Percentiles rank a stretch among this genome's conserved stretches.
phyloP scores from a whole-genome alignment of 2,888 invertebrate species.

The Microctonus hyperodae region DNA sequence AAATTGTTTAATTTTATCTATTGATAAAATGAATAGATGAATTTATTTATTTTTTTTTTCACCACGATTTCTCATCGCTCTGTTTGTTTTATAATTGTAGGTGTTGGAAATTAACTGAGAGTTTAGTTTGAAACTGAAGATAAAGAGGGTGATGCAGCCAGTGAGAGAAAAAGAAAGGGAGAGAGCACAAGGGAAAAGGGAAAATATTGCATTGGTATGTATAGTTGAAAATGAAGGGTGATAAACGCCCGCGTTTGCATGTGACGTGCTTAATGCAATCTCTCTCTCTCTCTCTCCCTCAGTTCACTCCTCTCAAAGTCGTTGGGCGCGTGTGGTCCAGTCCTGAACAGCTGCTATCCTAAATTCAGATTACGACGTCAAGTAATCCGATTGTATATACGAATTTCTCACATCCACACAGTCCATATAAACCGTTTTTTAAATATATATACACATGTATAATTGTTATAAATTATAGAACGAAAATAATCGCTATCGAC shows the following conservation, averaged over 20 bases:
- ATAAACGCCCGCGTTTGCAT: slow-evolving; percentile 42
- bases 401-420: not conserved
- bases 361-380: slow-evolving; percentile 33
- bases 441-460: not conserved
- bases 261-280: slow-evolving; percentile 42
- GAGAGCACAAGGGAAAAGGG: slow-evolving; percentile 22
- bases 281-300: slow-evolving; percentile 6
- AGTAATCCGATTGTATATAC: slow-evolving; percentile 29
- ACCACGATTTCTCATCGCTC: not conserved
- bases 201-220: slow-evolving; percentile 22
- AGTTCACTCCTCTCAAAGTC: slow-evolving; percentile 31
- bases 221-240: slow-evolving; percentile 35
- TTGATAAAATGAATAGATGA: too few species aligned
- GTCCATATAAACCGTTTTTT: too few species aligned
- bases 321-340: slow-evolving; percentile 20
- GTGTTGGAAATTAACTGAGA: not conserved
- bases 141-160: not conserved
- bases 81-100: not conserved
- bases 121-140: not conserved
- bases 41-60: not conserved
- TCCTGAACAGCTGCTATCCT: slow-evolving; percentile 36
- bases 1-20: too few species aligned
- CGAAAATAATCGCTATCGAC: slow-evolving; percentile 25
- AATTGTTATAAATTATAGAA: slow-evolving; percentile 1
- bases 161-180: not conserved